phyloP scores from a whole-genome alignment of 2,113 vertebrate genomes.

The Hippocampus mohnikei region DNA sequence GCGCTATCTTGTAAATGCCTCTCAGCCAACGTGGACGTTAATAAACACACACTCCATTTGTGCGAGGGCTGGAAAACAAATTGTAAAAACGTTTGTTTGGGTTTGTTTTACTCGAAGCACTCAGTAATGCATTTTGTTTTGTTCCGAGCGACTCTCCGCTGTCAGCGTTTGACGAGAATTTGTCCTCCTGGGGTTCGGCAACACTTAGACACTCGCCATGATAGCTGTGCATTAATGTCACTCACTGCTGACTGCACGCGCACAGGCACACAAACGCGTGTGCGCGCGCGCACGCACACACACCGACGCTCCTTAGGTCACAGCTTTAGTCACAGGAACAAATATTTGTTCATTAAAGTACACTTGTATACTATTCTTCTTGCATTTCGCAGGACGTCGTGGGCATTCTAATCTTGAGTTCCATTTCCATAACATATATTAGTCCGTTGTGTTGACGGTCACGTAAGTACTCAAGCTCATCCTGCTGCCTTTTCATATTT shows the following conservation, averaged over 20 bases:
- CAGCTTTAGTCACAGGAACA: slow-evolving; percentile 1
- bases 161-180: slow-evolving; percentile 36
- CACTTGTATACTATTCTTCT: not conserved
- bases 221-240: slow-evolving; percentile 63
- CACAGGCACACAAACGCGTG: slow-evolving; percentile 5
- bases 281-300: slow-evolving; percentile 30
- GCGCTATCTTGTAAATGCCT: not conserved
- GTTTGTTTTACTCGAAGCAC: slow-evolving; percentile 22
- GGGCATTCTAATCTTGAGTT: slow-evolving; percentile 49
- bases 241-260: slow-evolving; percentile 13
- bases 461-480: slow-evolving; percentile 67
- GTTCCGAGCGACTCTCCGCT: slow-evolving; percentile 22
- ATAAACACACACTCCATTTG: slow-evolving; percentile 5
- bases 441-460: slow-evolving; percentile 50
- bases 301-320: slow-evolving; percentile 18
- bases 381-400: slow-evolving; percentile 39
- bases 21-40: not conserved
- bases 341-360: slow-evolving; percentile 8
- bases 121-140: slow-evolving; percentile 36
- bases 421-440: slow-evolving; percentile 68
- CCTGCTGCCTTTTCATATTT: slow-evolving; percentile 66
- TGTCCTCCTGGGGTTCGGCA: slow-evolving; percentile 37
- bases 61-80: not conserved
- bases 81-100: slow-evolving; percentile 11
- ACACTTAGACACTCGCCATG: slow-evolving; percentile 52